Evolutionary conservation across 2,113 vertebrate species (phyloP), one percentile per base, ranked within the genome.

Genomic region (Scolopax mira): DNA sequence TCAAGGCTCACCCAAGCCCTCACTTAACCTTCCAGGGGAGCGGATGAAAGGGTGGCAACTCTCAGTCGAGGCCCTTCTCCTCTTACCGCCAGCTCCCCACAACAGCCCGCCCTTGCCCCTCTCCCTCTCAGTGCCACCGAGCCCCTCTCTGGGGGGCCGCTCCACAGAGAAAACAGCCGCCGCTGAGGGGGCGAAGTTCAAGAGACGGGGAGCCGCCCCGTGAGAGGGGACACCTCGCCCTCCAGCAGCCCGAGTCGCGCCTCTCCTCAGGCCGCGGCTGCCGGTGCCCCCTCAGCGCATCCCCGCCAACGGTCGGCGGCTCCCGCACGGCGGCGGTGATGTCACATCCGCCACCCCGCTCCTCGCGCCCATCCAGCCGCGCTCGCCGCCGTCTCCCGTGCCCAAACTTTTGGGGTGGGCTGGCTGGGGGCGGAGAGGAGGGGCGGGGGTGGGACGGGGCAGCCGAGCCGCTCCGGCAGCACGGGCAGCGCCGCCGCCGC

Each of bases 341-440:
- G 98, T 98, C 98, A 99, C 96, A 98, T 98, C 98, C 98, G 98
- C 96, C 88, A 95, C 90, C 95, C 97, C 97, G 95, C 93, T 95
- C 91, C 95, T 84, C 96, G 92, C 93, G 87, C 95, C 96, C 96
- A 73, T 84, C 86, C 62, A 28, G 84, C 85, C 74, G 71, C 71
- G 37, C 91, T 21, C 55, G 81, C 85, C 94, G 65, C 80, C 65
- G 55, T 80, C 87, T 75, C 75, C 84, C 92, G 91, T 89, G 95
- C 95, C 91, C 95, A 98, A 99, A 99, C 98, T 98, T 88, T 98
- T 94, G 79, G 67, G 94, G 94, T 88, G 88, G 90, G 85, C 82
- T 64, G 94, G 75, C 71, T 57, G 7, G 24, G 28, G 11, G 65
- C 37, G 9, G 74, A 55, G 52, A 31, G 71, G n/a, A 4, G 67